Evolutionary conservation across 2,113 vertebrate genomes (phyloP).

Genomic region (Bombycilla garrulus): DNA sequence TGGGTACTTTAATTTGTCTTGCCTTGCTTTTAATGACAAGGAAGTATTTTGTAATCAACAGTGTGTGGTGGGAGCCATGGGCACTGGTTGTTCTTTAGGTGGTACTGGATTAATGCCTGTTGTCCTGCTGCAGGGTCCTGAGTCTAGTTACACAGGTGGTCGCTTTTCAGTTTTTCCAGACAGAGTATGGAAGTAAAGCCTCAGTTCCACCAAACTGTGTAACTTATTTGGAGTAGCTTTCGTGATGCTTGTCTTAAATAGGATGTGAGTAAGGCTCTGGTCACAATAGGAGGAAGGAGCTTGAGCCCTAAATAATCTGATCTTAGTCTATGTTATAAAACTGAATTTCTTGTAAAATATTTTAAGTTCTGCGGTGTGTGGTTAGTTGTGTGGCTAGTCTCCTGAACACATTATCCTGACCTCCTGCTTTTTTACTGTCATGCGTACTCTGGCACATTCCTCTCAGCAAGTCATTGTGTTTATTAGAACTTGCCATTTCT

Average conservation of each 20-base stretch:
- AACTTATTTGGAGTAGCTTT: neutral
- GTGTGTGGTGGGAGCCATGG: neutral
- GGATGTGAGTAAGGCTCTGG: neutral
- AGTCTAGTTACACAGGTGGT: fast-evolving
- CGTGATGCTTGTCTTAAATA: neutral
- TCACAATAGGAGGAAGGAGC: neutral
- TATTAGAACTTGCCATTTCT: conserved; percentile 15
- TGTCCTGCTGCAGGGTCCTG: neutral
- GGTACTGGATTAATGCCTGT: neutral
- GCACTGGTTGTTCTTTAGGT: neutral
- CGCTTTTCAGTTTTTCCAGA: neutral
- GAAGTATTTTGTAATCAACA: neutral
- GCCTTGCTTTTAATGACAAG: neutral
- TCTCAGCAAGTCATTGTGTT: conserved; percentile 1
- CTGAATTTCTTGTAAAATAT: neutral
- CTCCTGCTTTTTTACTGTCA: neutral
- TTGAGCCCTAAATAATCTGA: neutral
- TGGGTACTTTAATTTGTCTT: neutral
- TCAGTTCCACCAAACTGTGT: neutral
- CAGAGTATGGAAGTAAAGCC: fast-evolving
- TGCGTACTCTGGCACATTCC: neutral
- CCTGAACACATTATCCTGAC: neutral
- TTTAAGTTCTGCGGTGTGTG: neutral
- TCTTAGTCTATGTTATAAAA: neutral
- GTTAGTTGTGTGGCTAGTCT: neutral